Conservation (phyloP, 1,140 invertebrate genomes). For the Caenorhabditis brenneri region DNA sequence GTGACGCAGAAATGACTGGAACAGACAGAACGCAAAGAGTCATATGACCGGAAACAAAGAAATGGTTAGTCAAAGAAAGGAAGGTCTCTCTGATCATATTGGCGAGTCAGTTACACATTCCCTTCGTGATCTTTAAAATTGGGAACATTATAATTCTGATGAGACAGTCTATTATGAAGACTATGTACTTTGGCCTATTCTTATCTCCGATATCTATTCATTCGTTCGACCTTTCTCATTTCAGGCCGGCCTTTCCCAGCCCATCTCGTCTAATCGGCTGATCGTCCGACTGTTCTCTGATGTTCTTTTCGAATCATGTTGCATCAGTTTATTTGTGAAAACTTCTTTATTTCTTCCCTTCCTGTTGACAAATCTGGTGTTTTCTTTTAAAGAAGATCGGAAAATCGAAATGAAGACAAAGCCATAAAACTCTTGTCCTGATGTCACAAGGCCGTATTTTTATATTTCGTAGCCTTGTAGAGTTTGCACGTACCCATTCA, state of each 20-base stretch:
- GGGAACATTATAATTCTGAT: background rate
- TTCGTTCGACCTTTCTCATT: background rate
- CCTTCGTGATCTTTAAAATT: background rate
- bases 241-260: background rate
- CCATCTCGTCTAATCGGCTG: background rate
- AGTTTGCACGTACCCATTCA: conserved; percentile 9
- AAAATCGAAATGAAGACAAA: conserved; percentile 14
- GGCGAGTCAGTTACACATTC: background rate
- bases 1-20: conserved; percentile 16
- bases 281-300: conserved; percentile 6
- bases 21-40: background rate
- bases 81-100: background rate
- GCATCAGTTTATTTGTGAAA: conserved; percentile 18
- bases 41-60: conserved; percentile 32
- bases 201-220: background rate
- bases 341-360: background rate
- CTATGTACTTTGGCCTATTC: conserved; percentile 26
- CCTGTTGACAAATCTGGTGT: background rate
- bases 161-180: background rate
- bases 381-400: background rate
- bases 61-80: background rate
- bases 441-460: conserved; percentile 11
- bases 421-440: background rate
- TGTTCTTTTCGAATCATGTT: conserved; percentile 36
- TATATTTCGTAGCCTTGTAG: conserved; percentile 20